A percentile compares a stretch with the other conserved stretches of the same genome.
These are phyloP conservation scores for Thamnophis sirtalis DNA, from an alignment of 2,113 vertebrate species.

Conservation along the genomic window DNA sequence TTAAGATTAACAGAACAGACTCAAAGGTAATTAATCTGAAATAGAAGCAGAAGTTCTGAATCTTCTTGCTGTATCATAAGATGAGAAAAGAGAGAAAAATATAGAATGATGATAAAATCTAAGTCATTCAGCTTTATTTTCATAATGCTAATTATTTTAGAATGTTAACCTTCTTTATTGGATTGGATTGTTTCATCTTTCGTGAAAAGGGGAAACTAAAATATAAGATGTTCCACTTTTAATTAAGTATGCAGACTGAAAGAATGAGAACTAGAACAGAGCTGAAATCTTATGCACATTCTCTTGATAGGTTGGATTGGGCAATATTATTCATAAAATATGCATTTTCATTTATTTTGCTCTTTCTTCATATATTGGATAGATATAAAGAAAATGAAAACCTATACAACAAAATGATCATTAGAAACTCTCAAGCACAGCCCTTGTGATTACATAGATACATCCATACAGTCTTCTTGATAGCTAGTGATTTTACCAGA, in stretches of 20 bases:
- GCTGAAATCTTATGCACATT: not conserved
- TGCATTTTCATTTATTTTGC: slow-evolving; percentile 3
- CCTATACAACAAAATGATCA: not conserved
- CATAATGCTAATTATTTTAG: not conserved
- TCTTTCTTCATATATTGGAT: slow-evolving; percentile 28
- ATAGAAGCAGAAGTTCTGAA: slow-evolving; percentile 6
- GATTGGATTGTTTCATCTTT: not conserved
- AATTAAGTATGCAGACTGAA: not conserved
- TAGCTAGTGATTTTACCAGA: not conserved
- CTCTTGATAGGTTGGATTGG: not conserved
- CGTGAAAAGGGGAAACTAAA: not conserved
- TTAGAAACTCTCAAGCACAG: not conserved
- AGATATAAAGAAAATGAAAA: not conserved
- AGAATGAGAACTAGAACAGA: not conserved
- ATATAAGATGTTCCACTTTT: not conserved
- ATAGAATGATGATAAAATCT: not conserved
- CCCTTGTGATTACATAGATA: not conserved
- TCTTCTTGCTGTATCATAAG: not conserved
- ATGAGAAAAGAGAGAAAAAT: not conserved
- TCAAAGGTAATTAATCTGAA: not conserved
- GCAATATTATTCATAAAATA: slow-evolving; percentile 16
- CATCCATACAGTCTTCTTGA: not conserved
- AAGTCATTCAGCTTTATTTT: not conserved
- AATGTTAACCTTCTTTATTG: slow-evolving; percentile 52
- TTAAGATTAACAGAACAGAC: not conserved